These are phyloP conservation scores for Sciurus niger DNA, from an alignment of 2,113 vertebrate genomes.

Conservation along the genomic window DNA sequence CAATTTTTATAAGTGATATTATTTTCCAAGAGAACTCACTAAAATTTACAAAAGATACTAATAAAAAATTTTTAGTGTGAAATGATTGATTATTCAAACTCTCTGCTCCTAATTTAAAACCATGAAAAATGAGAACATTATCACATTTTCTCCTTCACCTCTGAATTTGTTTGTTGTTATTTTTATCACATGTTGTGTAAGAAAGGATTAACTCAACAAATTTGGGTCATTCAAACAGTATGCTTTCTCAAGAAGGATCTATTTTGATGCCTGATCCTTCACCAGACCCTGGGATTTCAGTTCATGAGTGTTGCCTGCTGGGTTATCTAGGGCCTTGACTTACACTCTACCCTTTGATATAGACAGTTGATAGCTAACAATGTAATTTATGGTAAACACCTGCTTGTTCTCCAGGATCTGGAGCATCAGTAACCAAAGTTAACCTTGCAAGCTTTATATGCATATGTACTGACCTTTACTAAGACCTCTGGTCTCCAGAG, in stretches of 20 bases:
- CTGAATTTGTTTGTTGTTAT: neutral
- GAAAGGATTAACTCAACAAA: neutral
- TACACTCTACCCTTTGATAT: neutral
- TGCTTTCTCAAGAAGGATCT: neutral
- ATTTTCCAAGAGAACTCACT: neutral
- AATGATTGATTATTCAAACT: slow-evolving; percentile 34
- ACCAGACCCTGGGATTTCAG: neutral
- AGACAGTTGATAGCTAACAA: neutral
- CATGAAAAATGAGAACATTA: neutral
- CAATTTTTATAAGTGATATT: neutral
- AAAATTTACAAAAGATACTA: slow-evolving; percentile 30
- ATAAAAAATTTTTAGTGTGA: neutral
- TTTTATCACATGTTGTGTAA: neutral
- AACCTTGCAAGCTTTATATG: neutral
- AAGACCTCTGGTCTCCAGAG: neutral
- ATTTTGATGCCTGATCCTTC: neutral
- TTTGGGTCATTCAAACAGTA: neutral
- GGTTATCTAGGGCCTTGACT: too few relatives aligned
- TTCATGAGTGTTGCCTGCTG: too few relatives aligned
- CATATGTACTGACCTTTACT: neutral
- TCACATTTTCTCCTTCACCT: neutral
- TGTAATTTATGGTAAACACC: neutral
- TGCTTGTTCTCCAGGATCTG: neutral
- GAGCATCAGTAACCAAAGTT: neutral
- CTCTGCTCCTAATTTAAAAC: neutral